Percentiles rank a stretch among this genome's conserved stretches.
Conservation (phyloP, 1,140 invertebrate species). For the Drosophila prosaltans region DNA sequence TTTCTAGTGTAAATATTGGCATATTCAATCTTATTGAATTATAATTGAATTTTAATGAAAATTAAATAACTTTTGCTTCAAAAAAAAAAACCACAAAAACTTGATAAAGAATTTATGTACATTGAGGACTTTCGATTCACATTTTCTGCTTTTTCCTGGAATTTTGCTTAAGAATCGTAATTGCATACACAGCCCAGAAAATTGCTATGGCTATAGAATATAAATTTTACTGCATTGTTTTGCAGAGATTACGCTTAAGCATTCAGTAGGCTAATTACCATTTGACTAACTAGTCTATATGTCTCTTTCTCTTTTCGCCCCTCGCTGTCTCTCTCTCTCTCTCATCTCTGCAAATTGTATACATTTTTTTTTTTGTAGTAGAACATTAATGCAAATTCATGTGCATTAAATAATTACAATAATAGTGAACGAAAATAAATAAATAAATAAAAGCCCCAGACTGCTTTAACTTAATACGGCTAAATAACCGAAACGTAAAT, state of each 20-base stretch:
- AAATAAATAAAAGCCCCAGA: not conserved
- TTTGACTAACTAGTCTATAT: not conserved
- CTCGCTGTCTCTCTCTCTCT: not conserved
- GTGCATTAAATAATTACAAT: slow-evolving; percentile 16
- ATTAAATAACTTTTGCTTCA: too few relatives aligned
- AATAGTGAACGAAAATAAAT: slow-evolving; percentile 14
- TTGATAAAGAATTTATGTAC: too few relatives aligned
- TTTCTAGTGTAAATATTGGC: too few relatives aligned
- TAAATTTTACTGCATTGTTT: too few relatives aligned
- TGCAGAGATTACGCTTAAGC: not conserved
- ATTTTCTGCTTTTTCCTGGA: not conserved
- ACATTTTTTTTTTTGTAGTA: not conserved
- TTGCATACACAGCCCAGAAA: not conserved
- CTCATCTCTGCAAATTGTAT: slow-evolving; percentile 2
- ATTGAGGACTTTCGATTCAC: too few relatives aligned
- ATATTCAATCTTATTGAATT: too few relatives aligned
- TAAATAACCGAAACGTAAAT: slow-evolving; percentile 17
- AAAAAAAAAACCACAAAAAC: too few relatives aligned
- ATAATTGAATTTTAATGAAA: too few relatives aligned
- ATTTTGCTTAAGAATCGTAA: not conserved
- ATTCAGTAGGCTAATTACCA: not conserved
- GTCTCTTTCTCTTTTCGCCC: not conserved
- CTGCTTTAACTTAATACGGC: slow-evolving; percentile 13
- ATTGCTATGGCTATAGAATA: too few relatives aligned
- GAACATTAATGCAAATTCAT: not conserved